Percentiles rank a stretch among this genome's conserved stretches.
phyloP scores from a whole-genome alignment of 2,113 vertebrate genomes.

The Odobenus rosmarus region DNA sequence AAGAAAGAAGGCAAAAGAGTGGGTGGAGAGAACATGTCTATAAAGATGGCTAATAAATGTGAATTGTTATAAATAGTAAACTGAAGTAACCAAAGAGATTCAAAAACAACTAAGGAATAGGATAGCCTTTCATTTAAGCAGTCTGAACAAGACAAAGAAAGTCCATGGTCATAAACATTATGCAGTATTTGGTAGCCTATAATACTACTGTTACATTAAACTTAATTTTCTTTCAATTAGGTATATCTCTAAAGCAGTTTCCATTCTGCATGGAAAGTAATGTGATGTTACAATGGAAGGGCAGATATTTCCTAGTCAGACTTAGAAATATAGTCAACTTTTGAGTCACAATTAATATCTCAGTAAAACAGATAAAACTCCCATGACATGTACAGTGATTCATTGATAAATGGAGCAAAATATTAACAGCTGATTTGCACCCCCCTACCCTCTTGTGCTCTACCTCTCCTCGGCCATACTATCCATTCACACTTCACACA shows the following conservation, averaged over 20 bases:
- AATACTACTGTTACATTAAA: slow-evolving; percentile 40
- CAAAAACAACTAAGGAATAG: slow-evolving; percentile 3
- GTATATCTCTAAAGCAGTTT: background rate
- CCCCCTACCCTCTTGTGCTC: slow-evolving; percentile 16
- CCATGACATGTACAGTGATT: slow-evolving; percentile 35
- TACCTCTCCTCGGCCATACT: slow-evolving; percentile 55
- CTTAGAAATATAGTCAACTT: background rate
- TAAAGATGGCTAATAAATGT: background rate
- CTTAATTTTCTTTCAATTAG: slow-evolving; percentile 26
- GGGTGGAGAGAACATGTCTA: background rate
- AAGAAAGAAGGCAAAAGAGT: background rate
- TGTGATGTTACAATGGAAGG: background rate
- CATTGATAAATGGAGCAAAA: slow-evolving; percentile 52
- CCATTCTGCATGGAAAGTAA: slow-evolving; percentile 18
- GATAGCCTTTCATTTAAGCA: slow-evolving; percentile 17
- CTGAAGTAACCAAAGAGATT: background rate
- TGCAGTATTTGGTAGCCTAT: background rate
- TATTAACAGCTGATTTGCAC: slow-evolving; percentile 41
- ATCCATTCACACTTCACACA: background rate
- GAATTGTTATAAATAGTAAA: slow-evolving; percentile 9
- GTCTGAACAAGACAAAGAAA: slow-evolving; percentile 32
- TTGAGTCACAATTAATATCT: slow-evolving; percentile 52
- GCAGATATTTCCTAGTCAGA: slow-evolving; percentile 41
- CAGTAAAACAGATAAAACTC: slow-evolving; percentile 44
- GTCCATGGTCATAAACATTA: background rate